Evolutionary conservation across 2,113 vertebrate species (phyloP).

Genomic region (Chiloscyllium plagiosum): DNA sequence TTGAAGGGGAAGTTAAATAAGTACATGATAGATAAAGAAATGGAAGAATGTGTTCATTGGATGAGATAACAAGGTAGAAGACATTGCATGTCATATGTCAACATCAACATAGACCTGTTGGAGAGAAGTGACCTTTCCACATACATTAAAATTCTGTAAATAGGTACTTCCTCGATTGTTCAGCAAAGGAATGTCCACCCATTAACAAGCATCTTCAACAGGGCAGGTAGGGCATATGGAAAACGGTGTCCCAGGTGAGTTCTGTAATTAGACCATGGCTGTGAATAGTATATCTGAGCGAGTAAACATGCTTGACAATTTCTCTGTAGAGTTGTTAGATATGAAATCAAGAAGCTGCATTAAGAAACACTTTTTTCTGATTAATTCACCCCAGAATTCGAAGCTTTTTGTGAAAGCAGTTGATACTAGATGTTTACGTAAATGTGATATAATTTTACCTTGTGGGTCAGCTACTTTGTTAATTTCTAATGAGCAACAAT

Average conservation of each 20-base stretch:
- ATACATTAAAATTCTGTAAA: background rate
- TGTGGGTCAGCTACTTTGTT: background rate
- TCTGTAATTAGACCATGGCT: background rate
- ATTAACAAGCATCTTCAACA: background rate
- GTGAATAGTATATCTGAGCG: background rate
- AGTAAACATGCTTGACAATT: too few species aligned
- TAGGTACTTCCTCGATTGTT: background rate
- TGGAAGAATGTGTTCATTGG: background rate
- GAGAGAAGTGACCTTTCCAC: background rate
- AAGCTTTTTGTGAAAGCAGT: too few species aligned
- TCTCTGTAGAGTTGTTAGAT: too few species aligned
- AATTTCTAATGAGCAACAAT: background rate
- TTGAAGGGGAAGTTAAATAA: background rate
- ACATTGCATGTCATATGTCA: background rate
- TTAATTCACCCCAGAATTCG: too few species aligned
- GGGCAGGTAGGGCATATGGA: background rate
- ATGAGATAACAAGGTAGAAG: background rate
- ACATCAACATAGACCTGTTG: background rate
- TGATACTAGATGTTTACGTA: too few species aligned
- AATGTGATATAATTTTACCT: too few species aligned
- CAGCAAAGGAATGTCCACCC: background rate
- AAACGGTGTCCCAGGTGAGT: background rate
- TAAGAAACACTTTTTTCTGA: too few species aligned
- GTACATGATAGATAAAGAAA: background rate
- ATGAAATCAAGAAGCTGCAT: too few species aligned